Base-by-base conservation (phyloP, 2,797 vertebrate genomes). In the Paratrypauchen microcephalus region DNA sequence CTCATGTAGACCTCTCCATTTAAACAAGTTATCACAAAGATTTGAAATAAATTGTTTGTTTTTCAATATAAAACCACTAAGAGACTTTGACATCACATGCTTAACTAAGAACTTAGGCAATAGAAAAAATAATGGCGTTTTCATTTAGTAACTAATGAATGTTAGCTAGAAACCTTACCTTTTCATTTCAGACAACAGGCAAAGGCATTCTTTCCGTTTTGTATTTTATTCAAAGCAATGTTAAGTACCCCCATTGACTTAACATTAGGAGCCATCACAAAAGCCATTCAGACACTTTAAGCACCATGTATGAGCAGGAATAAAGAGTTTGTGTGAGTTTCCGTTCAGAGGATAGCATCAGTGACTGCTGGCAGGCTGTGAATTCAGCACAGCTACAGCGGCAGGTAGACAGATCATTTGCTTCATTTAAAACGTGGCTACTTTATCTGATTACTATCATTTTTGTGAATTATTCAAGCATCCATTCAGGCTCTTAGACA, bases 391-490 rank as follows among this genome's bases (percentile, higher is more conserved):
- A 69, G 59, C 45, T 59, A 60, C 55, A 67, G 54, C 28, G 65
- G 76, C 21, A 23, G 54, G 66, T 32, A 69, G 65, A 72, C 45
- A 19, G 41, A 76, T 79, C 4, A 63, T 74, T 77, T 70, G 71
- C 68, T 71, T 23, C 47, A 15, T 26, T 72, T 74, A 66, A 62
- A 72, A 23, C 57, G 30, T 48, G 28, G 54, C 54, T 76, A 54
- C 55, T 47, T 75, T 23, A 28, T 60, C 57, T 71, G 62, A 77
- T 75, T 73, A 75, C 67, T 50, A 70, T 58, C 57, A 62, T 68
- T 67, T 61, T 32, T 65, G 64, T 65, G 60, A 66, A 77, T 66
- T 47, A 71, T 64, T 64, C 54, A 65, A 30, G 55, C 62, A 12
- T 23, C 45, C 55, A 36, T 24, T 57, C n/a, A 19, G 54, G 26